phyloP scores from a whole-genome alignment of 1,140 invertebrate genomes.

The Pararge aegeria region DNA sequence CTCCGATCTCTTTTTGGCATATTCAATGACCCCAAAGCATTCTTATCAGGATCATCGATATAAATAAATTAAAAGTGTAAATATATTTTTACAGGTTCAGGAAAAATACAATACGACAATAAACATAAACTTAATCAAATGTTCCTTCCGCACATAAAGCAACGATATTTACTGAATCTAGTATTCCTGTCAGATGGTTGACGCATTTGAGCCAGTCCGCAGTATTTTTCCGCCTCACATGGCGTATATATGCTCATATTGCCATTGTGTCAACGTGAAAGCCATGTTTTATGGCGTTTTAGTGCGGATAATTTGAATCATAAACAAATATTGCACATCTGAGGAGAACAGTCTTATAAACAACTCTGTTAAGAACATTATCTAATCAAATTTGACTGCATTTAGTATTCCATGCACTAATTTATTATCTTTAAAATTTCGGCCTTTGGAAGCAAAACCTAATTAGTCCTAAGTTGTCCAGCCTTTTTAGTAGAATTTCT shows the following conservation, averaged over 20 bases:
- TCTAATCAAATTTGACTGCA: not conserved
- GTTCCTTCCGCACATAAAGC: not conserved
- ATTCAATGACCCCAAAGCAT: too few species aligned
- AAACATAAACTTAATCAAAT: too few species aligned
- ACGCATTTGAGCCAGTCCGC: slow-evolving; percentile 6
- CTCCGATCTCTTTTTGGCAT: too few species aligned
- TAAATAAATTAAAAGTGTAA: too few species aligned
- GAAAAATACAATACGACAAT: too few species aligned
- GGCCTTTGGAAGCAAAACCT: too few species aligned
- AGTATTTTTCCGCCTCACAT: slow-evolving; percentile 1
- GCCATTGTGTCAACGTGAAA: not conserved
- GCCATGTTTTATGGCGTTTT: slow-evolving; percentile 1
- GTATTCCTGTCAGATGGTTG: not conserved
- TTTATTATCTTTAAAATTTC: too few species aligned
- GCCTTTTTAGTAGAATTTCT: too few species aligned
- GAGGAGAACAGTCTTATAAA: not conserved
- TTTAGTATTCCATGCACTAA: too few species aligned
- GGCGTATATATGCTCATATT: not conserved
- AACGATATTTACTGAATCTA: not conserved
- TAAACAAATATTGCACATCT: not conserved
- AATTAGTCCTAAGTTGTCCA: too few species aligned
- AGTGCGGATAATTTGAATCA: not conserved
- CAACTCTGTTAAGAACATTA: not conserved
- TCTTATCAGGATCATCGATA: too few species aligned
- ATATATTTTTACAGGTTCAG: too few species aligned